These are phyloP conservation scores for Tribolium freemani DNA, from an alignment of 2,888 invertebrate species.

Conservation along the genomic window DNA sequence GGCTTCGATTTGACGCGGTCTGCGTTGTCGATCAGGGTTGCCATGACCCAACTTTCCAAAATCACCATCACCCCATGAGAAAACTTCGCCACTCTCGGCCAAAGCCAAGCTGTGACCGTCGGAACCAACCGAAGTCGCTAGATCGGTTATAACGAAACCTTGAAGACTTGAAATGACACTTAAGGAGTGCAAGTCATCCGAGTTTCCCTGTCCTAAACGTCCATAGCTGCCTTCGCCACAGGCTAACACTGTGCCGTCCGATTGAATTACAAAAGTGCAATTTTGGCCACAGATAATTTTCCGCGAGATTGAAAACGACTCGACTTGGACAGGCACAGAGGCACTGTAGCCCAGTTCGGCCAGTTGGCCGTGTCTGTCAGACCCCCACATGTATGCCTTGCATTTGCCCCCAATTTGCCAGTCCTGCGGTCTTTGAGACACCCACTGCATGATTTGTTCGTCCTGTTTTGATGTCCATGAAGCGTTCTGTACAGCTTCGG, in stretches of 20 bases:
- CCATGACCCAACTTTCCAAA: slow-evolving; percentile 76
- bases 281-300: slow-evolving; percentile 77
- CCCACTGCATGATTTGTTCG: slow-evolving; percentile 75
- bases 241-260: slow-evolving; percentile 74
- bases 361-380: slow-evolving; percentile 75
- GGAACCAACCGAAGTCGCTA: slow-evolving; percentile 75
- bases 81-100: slow-evolving; percentile 77
- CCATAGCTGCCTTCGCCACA: slow-evolving; percentile 79
- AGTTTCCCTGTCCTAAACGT: slow-evolving; percentile 74
- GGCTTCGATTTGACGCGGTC: slow-evolving; percentile 75
- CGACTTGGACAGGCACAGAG: slow-evolving; percentile 66
- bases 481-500: slow-evolving; percentile 66
- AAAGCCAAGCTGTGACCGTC: slow-evolving; percentile 77
- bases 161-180: slow-evolving; percentile 74
- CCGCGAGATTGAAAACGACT: slow-evolving; percentile 70
- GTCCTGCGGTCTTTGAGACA: slow-evolving; percentile 73
- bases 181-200: slow-evolving; percentile 74
- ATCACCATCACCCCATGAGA: slow-evolving; percentile 78
- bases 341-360: slow-evolving; percentile 69
- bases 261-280: slow-evolving; percentile 74
- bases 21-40: slow-evolving; percentile 74
- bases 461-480: slow-evolving; percentile 74
- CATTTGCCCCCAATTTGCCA: slow-evolving; percentile 78
- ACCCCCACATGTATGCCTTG: slow-evolving; percentile 75
- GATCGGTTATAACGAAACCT: slow-evolving; percentile 75